Base-by-base conservation (phyloP, 2,797 vertebrate species). In the Coregonus sp. region DNA sequence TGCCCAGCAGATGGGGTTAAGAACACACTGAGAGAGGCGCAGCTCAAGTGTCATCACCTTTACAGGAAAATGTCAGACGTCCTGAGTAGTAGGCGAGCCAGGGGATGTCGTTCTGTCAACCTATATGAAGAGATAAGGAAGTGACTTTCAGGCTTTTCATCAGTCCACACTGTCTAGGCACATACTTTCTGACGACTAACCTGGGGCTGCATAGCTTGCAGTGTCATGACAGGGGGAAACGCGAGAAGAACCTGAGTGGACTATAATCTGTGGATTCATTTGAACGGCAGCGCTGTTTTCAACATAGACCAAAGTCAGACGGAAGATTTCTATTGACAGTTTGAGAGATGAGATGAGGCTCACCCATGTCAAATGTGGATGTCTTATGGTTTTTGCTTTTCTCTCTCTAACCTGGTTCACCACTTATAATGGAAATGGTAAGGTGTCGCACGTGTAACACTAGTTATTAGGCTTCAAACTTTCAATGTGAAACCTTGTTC, bases 321-420 rank as follows among this genome's bases (percentile, higher is more conserved):
- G 51, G 31, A 15, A 59, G 52, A 25, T 72, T 72, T 72, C 25
- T 31, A 56, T 15, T 4, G 31, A 59, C 15, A 35, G 51, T 35
- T 15, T 33, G n/a, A 31, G 51, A 52, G 31, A 83, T 89, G 88
- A 91, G 33, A 92, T 93, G 90, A 91, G 83, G 91, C 12, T 79
- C 50, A 76, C 61, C 29, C 25, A 78, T 77, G 4, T 82, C 0
- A 90, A 75, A 52, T 2, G 80, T 75, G 75, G 77, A 12, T 82
- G 71, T 78, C 5, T 91, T 33, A 3, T 90, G 54, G 78, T 7
- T 50, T 3, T 83, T 12, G 78, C 25, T 33, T 59, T 90, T 0
- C 3, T 90, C 2, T 81, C 85, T 0, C 1, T 84, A 0, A 80
- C 78, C 2, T 91, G 91, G 92, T 86, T 88, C 14, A 78, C 40